Conservation (phyloP, 2,797 vertebrate species). For the Sebastes paucispinis region DNA sequence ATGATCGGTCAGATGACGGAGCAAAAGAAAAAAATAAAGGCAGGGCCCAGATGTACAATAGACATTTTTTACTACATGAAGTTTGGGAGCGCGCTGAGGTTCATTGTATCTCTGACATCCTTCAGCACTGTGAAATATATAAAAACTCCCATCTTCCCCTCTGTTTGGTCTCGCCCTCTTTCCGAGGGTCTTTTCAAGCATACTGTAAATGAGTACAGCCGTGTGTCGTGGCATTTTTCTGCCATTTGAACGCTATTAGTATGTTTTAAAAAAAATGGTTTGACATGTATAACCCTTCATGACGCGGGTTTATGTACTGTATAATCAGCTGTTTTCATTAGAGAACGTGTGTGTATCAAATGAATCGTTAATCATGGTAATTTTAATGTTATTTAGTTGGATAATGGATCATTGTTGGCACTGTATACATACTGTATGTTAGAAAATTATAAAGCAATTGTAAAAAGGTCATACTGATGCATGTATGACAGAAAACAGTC, state of each 20-base stretch:
- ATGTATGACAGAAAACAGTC: slow-evolving; percentile 37
- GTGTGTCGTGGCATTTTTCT: slow-evolving; percentile 62
- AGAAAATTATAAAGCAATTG: slow-evolving; percentile 71
- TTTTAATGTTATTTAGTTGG: slow-evolving; percentile 80
- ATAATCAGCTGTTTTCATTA: slow-evolving; percentile 83
- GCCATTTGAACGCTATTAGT: slow-evolving; percentile 62
- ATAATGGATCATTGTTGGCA: slow-evolving; percentile 79
- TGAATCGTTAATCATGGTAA: slow-evolving; percentile 76
- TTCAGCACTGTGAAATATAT: slow-evolving; percentile 66
- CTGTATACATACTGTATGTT: slow-evolving; percentile 74
- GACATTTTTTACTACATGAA: slow-evolving; percentile 27
- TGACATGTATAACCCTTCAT: slow-evolving; percentile 68
- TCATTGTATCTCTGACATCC: slow-evolving; percentile 30
- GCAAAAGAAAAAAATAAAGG: background rate
- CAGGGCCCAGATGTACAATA: slow-evolving; percentile 12
- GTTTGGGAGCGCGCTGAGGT: slow-evolving; percentile 32
- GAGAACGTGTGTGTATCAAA: slow-evolving; percentile 83
- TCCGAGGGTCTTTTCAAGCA: slow-evolving; percentile 6
- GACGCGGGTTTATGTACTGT: slow-evolving; percentile 72
- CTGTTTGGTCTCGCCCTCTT: slow-evolving; percentile 9
- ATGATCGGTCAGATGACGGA: background rate
- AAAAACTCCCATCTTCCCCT: slow-evolving; percentile 3
- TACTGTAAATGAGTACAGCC: slow-evolving; percentile 58
- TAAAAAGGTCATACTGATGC: slow-evolving; percentile 51
- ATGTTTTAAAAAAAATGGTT: slow-evolving; percentile 60